These are phyloP conservation scores for Platanista minor DNA, from an alignment of 2,113 vertebrate species.

Conservation along the genomic window DNA sequence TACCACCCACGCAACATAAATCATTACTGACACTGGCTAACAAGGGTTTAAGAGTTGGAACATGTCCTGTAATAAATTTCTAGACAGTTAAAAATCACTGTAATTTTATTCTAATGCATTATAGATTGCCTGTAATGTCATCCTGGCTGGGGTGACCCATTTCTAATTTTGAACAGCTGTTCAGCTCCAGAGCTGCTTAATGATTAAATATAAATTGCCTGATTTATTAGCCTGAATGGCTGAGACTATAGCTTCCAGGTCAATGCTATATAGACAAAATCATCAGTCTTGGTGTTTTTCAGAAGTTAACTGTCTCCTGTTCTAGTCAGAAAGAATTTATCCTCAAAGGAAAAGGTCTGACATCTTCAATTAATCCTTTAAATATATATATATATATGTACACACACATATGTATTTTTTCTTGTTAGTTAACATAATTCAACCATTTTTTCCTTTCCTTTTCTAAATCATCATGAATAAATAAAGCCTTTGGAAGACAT, in stretches of 20 bases:
- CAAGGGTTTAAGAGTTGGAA: conserved; percentile 94
- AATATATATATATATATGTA: not conserved
- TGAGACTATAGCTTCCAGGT: conserved; percentile 91
- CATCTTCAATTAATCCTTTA: conserved; percentile 82
- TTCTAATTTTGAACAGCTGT: conserved; percentile 99
- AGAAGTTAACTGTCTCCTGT: conserved; percentile 92
- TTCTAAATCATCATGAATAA: not conserved
- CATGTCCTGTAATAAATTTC: conserved; percentile 98
- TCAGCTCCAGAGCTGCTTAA: conserved; percentile 98
- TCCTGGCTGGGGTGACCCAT: conserved; percentile 95
- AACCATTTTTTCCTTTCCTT: not conserved
- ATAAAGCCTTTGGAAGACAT: not conserved
- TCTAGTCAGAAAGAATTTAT: conserved; percentile 90
- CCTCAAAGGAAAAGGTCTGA: conserved; percentile 86
- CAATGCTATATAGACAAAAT: conserved; percentile 99
- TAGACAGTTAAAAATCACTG: conserved; percentile 99
- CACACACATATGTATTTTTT: not conserved
- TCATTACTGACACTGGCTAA: conserved; percentile 92
- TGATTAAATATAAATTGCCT: conserved; percentile 99
- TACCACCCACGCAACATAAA: conserved; percentile 90
- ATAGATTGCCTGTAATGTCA: conserved; percentile 99
- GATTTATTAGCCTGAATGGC: conserved; percentile 99
- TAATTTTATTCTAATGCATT: conserved; percentile 99
- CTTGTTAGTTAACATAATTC: conserved; percentile 33
- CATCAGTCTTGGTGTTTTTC: conserved; percentile 99